A percentile compares a stretch with the other conserved stretches of the same genome.
Evolutionary conservation across 2,797 vertebrate species (phyloP).

Genomic region (Tangara arthus): DNA sequence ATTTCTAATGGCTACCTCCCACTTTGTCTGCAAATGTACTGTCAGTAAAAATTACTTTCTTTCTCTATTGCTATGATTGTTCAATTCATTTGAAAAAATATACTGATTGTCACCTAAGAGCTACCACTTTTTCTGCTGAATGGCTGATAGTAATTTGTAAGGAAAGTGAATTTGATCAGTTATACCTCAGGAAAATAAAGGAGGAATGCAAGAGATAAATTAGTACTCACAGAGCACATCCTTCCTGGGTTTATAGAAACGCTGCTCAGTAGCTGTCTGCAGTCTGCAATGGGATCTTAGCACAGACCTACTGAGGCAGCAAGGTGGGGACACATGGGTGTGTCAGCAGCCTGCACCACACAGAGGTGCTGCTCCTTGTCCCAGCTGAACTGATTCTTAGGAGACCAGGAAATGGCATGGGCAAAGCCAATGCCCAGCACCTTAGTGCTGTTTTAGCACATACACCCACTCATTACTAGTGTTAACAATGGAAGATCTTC

Average conservation of each 20-base stretch:
- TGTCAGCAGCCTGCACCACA: background rate
- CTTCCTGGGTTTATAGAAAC: background rate
- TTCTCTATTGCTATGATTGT: background rate
- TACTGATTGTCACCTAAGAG: background rate
- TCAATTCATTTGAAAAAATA: slow-evolving; percentile 31
- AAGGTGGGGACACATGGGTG: background rate
- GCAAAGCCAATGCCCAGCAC: background rate
- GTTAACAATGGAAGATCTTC: background rate
- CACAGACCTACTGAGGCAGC: background rate
- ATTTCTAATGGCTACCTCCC: background rate
- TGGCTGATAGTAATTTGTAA: background rate
- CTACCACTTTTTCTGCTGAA: background rate
- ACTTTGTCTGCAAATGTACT: background rate
- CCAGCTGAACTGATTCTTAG: background rate
- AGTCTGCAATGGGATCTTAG: background rate
- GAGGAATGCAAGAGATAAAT: background rate
- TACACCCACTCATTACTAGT: background rate
- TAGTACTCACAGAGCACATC: background rate
- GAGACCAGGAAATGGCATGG: background rate
- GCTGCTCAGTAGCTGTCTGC: background rate
- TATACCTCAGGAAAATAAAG: background rate
- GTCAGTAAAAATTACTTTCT: slow-evolving; percentile 13
- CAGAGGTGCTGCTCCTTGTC: fast-evolving
- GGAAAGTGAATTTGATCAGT: background rate
- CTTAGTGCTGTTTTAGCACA: background rate